A percentile compares a stretch with the other conserved stretches of the same genome.
These are phyloP conservation scores for Lepisosteus osseus DNA, from an alignment of 2,113 vertebrate species.

Conservation along the genomic window DNA sequence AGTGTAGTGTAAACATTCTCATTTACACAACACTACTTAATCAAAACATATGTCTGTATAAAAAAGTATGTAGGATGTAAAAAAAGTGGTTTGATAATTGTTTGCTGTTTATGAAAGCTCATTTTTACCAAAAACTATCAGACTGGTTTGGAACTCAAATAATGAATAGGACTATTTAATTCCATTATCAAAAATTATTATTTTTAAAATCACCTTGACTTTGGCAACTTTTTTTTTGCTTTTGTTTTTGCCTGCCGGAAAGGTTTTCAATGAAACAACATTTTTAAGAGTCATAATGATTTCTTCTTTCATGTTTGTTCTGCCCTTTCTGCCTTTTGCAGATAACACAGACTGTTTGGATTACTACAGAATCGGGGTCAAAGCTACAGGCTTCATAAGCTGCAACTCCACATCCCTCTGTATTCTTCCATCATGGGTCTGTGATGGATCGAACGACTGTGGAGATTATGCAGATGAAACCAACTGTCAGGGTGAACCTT, in stretches of 20 bases:
- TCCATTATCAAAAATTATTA: too few species aligned
- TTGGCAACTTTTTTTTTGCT: not conserved
- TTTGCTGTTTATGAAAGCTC: too few species aligned
- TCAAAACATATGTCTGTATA: too few species aligned
- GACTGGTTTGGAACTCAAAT: too few species aligned
- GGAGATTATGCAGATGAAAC: conserved; percentile 94
- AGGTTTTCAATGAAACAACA: too few species aligned
- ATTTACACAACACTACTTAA: too few species aligned
- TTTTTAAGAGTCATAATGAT: not conserved
- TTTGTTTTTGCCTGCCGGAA: not conserved
- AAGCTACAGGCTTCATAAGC: conserved; percentile 84
- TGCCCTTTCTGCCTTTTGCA: conserved; percentile 47
- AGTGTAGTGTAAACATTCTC: too few species aligned
- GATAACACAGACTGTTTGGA: conserved; percentile 85
- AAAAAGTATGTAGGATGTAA: too few species aligned
- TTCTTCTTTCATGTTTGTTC: not conserved
- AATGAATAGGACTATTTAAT: too few species aligned
- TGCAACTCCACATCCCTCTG: conserved; percentile 96
- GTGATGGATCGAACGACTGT: conserved; percentile 95
- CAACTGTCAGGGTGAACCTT: conserved; percentile 88
- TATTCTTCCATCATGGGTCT: conserved; percentile 90
- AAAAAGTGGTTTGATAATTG: too few species aligned
- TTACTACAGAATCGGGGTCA: conserved; percentile 92
- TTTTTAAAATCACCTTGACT: too few species aligned
- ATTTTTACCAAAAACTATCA: too few species aligned